Evolutionary conservation across 2,113 vertebrate species (phyloP).

Genomic region (Malaclemys terrapin): DNA sequence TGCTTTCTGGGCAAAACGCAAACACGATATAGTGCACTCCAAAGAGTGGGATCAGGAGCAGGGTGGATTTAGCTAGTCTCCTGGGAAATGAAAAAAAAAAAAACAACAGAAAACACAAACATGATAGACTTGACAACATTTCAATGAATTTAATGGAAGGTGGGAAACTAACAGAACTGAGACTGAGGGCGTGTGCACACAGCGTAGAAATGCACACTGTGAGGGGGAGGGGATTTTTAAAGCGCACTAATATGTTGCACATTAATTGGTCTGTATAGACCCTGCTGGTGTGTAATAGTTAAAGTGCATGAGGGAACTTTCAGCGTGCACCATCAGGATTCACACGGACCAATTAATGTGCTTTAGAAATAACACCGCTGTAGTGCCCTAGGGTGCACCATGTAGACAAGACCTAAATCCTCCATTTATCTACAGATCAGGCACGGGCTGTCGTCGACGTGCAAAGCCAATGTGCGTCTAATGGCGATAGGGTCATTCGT

Average conservation of each 20-base stretch:
- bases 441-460: not conserved
- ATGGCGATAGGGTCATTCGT: not conserved
- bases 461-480: not conserved
- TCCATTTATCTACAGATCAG: not conserved
- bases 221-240: not conserved
- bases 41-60: conserved; percentile 77
- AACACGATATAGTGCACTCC: conserved; percentile 78
- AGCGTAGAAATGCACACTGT: not conserved
- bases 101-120: not conserved
- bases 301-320: not conserved
- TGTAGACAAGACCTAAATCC: not conserved
- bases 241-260: not conserved
- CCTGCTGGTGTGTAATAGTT: not conserved
- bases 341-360: not conserved
- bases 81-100: conserved; percentile 31
- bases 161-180: not conserved
- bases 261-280: not conserved
- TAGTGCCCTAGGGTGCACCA: not conserved
- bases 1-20: conserved; percentile 75
- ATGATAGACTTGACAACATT: not conserved
- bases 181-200: not conserved
- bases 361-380: not conserved
- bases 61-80: conserved; percentile 76
- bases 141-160: not conserved
- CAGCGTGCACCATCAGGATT: not conserved